Base-by-base conservation (phyloP, 2,797 vertebrate species). In the Acrocephalus scirpaceus region DNA sequence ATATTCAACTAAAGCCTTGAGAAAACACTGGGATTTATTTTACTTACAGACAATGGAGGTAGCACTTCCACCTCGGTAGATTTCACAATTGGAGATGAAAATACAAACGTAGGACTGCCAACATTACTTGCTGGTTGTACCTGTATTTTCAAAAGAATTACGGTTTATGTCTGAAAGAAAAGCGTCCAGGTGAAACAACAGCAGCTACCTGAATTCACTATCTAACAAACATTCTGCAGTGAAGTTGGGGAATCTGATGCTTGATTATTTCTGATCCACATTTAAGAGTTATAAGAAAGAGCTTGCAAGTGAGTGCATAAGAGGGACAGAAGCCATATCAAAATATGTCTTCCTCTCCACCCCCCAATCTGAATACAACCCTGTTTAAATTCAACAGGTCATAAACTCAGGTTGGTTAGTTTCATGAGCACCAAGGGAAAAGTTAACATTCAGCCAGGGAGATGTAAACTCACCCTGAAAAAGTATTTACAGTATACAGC, bases 1-100 rank as follows among this genome's bases (percentile, higher is more conserved):
- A 26, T 36, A 48, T 64, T 94, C 40, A 76, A 74, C 27, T 44
- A n/a, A 83, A 85, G 19, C 8, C 29, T 23, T 34, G n/a, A 65
- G 21, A 47, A 72, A 66, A 78, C 1, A 2, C 7, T 40, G 26
- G 34, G 25, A 47, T 30, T 76, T 44, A 75, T 83, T 74, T 61
- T 97, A 98, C 99, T 98, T 98, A 99, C 99, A 96, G 98, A 98
- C 47, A 98, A 97, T 3, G 99, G 98, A 96, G 98, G 98, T 95
- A 98, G 98, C 62, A 98, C 98, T 96, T 98, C 99, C 79, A 98
- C 97, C 98, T 99, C 98, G 75, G 99, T 99, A 86, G 99, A 99
- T 97, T 99, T 99, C 97, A 99, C 98, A 96, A 99, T 99, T 40
- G 99, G 99, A 92, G 99, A 99, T 93, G 99, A 99, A 98, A 99